Percentiles rank a stretch among this genome's conserved stretches.
phyloP scores from a whole-genome alignment of 53 echinoderm and acorn worm genomes.

The Crossaster papposus region DNA sequence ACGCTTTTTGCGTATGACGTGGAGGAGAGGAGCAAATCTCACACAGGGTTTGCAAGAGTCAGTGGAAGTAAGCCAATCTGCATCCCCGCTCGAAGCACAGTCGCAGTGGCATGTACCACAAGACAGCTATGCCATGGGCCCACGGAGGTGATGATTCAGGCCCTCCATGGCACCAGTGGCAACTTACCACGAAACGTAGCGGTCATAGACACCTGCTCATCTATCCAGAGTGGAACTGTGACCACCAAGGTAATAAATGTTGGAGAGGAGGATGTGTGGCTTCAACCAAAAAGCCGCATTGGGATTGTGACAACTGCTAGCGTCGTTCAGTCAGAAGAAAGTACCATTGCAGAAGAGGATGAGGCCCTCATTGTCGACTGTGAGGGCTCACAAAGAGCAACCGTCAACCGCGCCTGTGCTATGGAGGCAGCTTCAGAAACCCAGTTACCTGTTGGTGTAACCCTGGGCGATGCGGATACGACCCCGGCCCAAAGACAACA shows the following conservation, averaged over 20 bases:
- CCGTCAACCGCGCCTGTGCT: neutral
- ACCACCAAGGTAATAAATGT: conserved; percentile 29
- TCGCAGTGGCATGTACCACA: conserved; percentile 26
- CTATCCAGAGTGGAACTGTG: conserved; percentile 5
- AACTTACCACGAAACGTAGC: conserved; percentile 35
- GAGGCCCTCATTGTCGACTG: neutral
- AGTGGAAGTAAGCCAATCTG: conserved; percentile 21
- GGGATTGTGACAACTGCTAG: conserved; percentile 1
- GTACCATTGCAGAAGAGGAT: neutral
- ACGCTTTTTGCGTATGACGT: conserved; percentile 35
- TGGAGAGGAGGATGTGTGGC: conserved; percentile 47
- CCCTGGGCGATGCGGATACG: neutral
- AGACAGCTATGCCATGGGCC: no score
- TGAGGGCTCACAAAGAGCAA: neutral
- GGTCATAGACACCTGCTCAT: conserved; percentile 8
- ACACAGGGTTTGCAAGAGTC: neutral
- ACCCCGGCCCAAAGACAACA: neutral
- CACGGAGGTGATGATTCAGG: neutral
- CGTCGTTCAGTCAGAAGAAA: neutral
- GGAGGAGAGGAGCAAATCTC: neutral
- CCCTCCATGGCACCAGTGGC: neutral
- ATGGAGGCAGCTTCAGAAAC: neutral
- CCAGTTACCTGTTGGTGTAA: conserved; percentile 5
- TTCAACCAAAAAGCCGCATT: conserved; percentile 44
- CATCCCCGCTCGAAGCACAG: conserved; percentile 31